Conservation (phyloP, 2,888 invertebrate species). For the Catocala sponsa region DNA sequence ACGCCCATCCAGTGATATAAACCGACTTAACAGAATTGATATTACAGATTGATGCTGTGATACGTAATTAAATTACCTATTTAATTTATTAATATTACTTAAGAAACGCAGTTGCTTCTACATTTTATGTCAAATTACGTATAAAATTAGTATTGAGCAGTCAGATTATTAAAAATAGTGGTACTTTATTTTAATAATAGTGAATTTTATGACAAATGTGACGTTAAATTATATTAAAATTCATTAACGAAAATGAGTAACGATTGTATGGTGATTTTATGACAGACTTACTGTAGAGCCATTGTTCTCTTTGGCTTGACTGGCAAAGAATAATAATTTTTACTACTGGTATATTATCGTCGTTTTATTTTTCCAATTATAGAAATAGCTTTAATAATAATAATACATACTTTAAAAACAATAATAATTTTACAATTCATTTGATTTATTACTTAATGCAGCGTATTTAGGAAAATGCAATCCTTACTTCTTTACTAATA, state of each 20-base stretch:
- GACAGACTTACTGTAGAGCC: not conserved
- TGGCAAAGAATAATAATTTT: too few species aligned
- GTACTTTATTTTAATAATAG: constrained; percentile 12
- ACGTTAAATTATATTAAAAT: constrained; percentile 9
- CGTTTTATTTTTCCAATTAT: too few species aligned
- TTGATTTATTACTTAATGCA: too few species aligned
- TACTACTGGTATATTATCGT: too few species aligned
- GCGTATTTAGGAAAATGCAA: too few species aligned
- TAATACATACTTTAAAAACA: too few species aligned
- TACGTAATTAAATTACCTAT: constrained; percentile 43
- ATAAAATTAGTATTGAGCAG: constrained; percentile 27
- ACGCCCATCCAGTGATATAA: constrained; percentile 35
- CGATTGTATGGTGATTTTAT: not conserved
- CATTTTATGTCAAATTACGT: constrained; percentile 22
- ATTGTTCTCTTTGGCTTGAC: not conserved
- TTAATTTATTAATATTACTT: constrained; percentile 42
- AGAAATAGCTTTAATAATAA: too few species aligned
- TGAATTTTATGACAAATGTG: constrained; percentile 16
- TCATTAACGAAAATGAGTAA: not conserved
- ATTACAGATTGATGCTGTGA: constrained; percentile 45
- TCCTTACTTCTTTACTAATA: too few species aligned
- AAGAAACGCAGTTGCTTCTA: constrained; percentile 26
- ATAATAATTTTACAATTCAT: too few species aligned
- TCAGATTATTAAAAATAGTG: constrained; percentile 34
- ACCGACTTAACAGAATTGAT: constrained; percentile 33